phyloP scores from a whole-genome alignment of 2,113 vertebrate species.

The Propithecus coquereli region DNA sequence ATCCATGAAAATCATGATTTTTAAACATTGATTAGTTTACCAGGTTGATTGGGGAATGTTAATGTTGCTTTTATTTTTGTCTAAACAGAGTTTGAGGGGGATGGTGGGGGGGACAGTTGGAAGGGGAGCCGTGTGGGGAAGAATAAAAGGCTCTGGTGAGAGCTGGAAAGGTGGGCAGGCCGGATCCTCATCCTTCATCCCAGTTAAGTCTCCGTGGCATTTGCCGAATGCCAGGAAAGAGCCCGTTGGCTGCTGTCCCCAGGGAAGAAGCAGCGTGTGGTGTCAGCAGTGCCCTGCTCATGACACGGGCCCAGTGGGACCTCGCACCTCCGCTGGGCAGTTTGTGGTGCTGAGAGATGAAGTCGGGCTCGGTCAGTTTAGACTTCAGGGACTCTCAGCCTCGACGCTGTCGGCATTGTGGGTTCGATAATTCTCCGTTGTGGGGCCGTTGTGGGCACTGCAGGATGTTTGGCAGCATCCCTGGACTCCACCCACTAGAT shows the following conservation, averaged over 20 bases:
- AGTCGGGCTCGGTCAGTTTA: neutral
- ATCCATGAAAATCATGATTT: neutral
- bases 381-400: neutral
- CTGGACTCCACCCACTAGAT: neutral
- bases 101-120: neutral
- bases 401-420: accelerated
- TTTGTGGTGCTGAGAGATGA: neutral
- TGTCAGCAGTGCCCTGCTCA: neutral
- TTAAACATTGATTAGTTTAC: neutral
- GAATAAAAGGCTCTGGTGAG: neutral
- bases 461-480: accelerated
- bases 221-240: neutral
- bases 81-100: neutral
- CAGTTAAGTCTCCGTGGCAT: neutral
- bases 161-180: neutral
- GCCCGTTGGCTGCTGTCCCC: neutral
- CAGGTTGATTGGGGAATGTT: neutral
- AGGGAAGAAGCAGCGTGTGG: neutral
- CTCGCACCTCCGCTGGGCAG: accelerated
- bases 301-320: neutral
- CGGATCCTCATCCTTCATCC: neutral
- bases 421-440: accelerated
- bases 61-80: neutral
- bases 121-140: accelerated
- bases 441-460: neutral